These are phyloP conservation scores for Conus betulinus DNA, from an alignment of 1,140 invertebrate genomes.

Conservation along the genomic window DNA sequence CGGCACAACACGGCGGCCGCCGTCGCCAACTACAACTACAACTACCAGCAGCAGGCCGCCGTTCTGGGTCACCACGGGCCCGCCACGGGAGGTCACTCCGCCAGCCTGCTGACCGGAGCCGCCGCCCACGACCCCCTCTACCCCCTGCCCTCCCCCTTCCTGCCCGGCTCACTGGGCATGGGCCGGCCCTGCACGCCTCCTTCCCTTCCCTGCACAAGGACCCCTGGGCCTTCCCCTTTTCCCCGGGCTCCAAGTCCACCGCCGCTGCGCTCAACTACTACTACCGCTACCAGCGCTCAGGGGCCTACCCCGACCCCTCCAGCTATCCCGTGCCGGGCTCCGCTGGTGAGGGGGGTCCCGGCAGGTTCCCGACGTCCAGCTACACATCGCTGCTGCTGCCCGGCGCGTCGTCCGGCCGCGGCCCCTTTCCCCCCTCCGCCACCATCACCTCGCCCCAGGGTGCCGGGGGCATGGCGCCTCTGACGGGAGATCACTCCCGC, in stretches of 20 bases:
- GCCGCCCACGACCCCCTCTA: constrained; percentile 9
- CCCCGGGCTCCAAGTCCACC: background rate
- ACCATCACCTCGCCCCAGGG: constrained; percentile 18
- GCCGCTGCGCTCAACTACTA: background rate
- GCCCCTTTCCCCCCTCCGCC: background rate
- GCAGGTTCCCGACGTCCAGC: background rate
- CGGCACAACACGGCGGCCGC: background rate
- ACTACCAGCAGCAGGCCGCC: constrained; percentile 15
- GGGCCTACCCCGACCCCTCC: constrained; percentile 10
- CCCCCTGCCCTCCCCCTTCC: constrained; percentile 1
- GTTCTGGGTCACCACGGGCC: background rate
- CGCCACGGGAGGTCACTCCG: background rate
- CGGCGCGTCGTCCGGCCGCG: background rate
- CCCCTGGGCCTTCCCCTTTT: constrained; percentile 18
- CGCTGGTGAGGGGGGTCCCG: background rate
- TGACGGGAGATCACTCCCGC: background rate
- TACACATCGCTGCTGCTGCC: constrained; percentile 5
- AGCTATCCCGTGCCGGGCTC: background rate
- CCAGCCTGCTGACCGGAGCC: background rate
- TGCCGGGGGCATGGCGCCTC: background rate
- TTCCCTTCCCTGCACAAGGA: constrained; percentile 16
- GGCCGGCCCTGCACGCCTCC: background rate
- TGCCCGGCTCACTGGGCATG: background rate
- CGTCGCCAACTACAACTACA: background rate
- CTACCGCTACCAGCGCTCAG: background rate